A percentile compares a stretch with the other conserved stretches of the same genome.
Conservation (phyloP, 2,888 invertebrate species). For the Fragum sueziense region DNA sequence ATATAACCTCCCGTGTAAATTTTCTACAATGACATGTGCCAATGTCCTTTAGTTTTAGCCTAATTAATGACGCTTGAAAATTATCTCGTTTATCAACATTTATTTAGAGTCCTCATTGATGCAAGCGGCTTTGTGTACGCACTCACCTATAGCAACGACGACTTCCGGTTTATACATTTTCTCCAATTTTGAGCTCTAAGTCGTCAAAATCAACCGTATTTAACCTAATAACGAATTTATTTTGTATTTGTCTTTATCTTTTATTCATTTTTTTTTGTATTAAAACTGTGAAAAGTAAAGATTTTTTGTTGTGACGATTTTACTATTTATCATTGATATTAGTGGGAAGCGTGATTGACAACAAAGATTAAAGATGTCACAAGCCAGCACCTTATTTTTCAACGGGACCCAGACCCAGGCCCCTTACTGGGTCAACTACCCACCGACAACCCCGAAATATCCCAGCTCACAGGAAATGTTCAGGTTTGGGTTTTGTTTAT, state of each 20-base stretch:
- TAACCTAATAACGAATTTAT: no score
- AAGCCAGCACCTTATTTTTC: conserved; percentile 74
- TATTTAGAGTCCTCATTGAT: conserved; percentile 20
- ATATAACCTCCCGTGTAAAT: neutral
- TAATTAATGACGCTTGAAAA: no score
- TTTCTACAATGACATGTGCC: neutral
- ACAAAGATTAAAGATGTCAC: conserved; percentile 61
- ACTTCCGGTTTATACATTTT: conserved; percentile 16
- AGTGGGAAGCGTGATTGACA: conserved; percentile 62
- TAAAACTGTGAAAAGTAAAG: no score
- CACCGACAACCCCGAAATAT: conserved; percentile 79
- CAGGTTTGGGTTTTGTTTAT: no score
- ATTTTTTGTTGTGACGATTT: no score
- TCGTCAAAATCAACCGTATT: no score
- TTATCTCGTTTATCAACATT: no score
- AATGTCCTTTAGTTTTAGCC: no score
- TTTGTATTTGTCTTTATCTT: no score
- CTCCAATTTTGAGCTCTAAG: no score
- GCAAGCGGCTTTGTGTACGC: conserved; percentile 57
- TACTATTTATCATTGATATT: conserved; percentile 30
- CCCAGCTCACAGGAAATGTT: conserved; percentile 80
- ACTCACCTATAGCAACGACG: conserved; percentile 49
- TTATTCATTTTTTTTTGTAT: no score
- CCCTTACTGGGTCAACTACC: conserved; percentile 79
- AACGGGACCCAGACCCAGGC: conserved; percentile 73